Conservation (phyloP, 2,113 vertebrate species). For the Bos indicus region DNA sequence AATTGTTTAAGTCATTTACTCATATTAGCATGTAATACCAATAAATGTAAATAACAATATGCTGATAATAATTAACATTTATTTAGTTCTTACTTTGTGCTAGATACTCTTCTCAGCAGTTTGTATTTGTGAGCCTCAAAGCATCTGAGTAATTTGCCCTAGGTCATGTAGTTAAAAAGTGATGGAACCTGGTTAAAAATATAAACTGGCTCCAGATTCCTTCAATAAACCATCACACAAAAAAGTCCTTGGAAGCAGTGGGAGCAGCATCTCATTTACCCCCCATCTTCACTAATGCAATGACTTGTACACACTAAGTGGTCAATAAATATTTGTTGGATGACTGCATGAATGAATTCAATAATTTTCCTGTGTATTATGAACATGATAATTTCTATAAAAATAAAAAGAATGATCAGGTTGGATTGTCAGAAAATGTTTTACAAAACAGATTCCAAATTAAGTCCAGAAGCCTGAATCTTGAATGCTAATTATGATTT, state of each 20-base stretch:
- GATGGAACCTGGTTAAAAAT: not conserved
- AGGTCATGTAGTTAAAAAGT: not conserved
- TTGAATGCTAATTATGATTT: not conserved
- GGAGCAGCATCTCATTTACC: not conserved
- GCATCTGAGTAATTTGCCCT: not conserved
- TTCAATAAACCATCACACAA: not conserved
- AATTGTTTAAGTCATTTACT: not conserved
- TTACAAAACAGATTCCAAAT: not conserved
- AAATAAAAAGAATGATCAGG: not conserved
- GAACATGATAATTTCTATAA: not conserved
- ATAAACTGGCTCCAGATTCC: not conserved
- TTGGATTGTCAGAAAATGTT: not conserved
- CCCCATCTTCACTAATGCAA: not conserved
- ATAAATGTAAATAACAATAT: not conserved
- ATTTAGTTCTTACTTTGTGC: not conserved
- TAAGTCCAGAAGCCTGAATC: not conserved
- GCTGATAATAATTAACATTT: not conserved
- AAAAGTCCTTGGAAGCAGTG: not conserved
- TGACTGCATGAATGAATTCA: not conserved
- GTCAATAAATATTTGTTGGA: not conserved
- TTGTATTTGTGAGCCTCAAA: not conserved
- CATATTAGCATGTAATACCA: not conserved
- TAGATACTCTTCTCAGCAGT: not conserved
- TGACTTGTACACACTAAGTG: not conserved
- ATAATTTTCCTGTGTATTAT: not conserved